phyloP scores from a whole-genome alignment of 64 coral and sea anemone genomes.

The Stichodactyla helianthus region DNA sequence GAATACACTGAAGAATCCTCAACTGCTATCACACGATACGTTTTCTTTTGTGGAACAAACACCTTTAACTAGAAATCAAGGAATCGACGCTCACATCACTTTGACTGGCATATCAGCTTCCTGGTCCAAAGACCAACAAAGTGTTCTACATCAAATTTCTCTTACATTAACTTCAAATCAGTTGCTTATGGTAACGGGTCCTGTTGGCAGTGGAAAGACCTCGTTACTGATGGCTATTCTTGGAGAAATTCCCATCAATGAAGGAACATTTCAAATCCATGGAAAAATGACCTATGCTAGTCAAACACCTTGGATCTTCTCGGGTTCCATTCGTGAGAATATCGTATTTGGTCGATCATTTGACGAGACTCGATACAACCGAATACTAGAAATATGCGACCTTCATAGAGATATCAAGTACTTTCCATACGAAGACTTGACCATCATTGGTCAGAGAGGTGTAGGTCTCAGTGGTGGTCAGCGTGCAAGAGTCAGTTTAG shows the following conservation, averaged over 20 bases:
- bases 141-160: neutral
- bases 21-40: too few relatives aligned
- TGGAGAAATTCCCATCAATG: neutral
- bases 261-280: neutral
- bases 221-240: too few relatives aligned
- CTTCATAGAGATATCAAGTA: slow-evolving; percentile 22
- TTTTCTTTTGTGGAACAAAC: too few relatives aligned
- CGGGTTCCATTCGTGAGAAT: too few relatives aligned
- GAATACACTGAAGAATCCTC: too few relatives aligned
- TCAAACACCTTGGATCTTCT: neutral
- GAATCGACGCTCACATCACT: too few relatives aligned
- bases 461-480: too few relatives aligned
- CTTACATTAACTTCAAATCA: neutral
- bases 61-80: too few relatives aligned
- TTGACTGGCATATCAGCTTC: neutral
- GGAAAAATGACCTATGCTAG: slow-evolving; percentile 12
- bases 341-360: slow-evolving; percentile 1
- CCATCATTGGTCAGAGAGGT: neutral
- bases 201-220: too few relatives aligned
- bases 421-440: neutral
- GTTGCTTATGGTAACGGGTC: neutral
- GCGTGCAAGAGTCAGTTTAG: too few relatives aligned
- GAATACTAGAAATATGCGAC: slow-evolving; percentile 27
- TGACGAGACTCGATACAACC: slow-evolving; percentile 5
- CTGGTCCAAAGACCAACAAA: neutral